A percentile compares a stretch with the other conserved stretches of the same genome.
These are phyloP conservation scores for Falco naumanni DNA, from an alignment of 2,797 vertebrate genomes.

Conservation along the genomic window DNA sequence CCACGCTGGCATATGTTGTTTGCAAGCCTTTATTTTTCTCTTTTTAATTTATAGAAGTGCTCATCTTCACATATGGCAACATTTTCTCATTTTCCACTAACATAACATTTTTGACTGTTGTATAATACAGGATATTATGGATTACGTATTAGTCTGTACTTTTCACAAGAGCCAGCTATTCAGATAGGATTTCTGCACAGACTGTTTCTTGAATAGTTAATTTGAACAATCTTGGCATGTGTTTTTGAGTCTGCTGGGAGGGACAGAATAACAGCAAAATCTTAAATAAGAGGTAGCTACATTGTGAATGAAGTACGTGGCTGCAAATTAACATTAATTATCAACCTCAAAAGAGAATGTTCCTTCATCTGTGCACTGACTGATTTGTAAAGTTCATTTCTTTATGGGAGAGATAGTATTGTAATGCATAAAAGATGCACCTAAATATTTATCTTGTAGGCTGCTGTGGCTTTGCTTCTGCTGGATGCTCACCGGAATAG, in stretches of 20 bases:
- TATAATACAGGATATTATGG: neutral
- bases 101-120: neutral
- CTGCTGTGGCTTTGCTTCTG: neutral
- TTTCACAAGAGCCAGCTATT: neutral
- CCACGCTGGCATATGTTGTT: neutral
- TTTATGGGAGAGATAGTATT: neutral
- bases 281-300: neutral
- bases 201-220: neutral
- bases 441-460: neutral
- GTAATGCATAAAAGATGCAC: neutral
- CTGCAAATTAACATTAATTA: neutral
- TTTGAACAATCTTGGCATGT: neutral
- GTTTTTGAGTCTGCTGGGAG: neutral
- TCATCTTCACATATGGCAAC: conserved; percentile 3
- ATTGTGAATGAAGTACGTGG: neutral
- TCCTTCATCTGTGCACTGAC: neutral
- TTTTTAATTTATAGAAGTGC: neutral
- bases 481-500: neutral
- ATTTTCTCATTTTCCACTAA: neutral
- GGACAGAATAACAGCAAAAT: neutral
- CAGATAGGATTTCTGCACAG: neutral
- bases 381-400: neutral
- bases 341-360: neutral
- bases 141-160: neutral
- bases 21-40: neutral